These are phyloP conservation scores for Eupithecia centaureata DNA, from an alignment of 2,888 invertebrate genomes.

Conservation along the genomic window DNA sequence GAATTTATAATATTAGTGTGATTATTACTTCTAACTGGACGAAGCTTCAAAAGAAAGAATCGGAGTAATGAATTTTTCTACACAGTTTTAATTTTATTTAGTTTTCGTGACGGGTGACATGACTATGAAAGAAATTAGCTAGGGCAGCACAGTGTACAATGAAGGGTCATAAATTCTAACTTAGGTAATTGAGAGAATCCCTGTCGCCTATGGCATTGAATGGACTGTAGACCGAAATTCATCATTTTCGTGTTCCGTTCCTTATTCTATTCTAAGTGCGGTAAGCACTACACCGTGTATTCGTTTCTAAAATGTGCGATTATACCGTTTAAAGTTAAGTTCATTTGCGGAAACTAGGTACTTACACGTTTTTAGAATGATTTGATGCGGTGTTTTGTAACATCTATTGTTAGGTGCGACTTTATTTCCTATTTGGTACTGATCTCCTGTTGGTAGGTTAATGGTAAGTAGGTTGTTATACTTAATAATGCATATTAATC, in stretches of 20 bases:
- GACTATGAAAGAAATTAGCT: too few species aligned
- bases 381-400: constrained; percentile 14
- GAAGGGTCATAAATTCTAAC: too few species aligned
- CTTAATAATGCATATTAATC: too few species aligned
- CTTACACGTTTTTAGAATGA: constrained; percentile 12
- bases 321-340: constrained; percentile 24
- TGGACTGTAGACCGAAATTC: neutral
- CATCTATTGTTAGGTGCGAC: constrained; percentile 3
- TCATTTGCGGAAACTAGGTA: constrained; percentile 29
- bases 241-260: neutral
- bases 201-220: neutral
- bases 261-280: neutral
- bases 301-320: constrained; percentile 23
- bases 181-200: neutral
- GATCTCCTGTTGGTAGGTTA: too few species aligned
- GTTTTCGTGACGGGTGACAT: too few species aligned
- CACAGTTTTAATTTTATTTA: too few species aligned
- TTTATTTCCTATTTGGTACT: constrained; percentile 1
- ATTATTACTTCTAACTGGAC: too few species aligned
- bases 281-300: neutral
- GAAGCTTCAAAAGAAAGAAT: too few species aligned
- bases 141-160: too few species aligned
- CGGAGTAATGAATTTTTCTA: too few species aligned
- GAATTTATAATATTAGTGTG: too few species aligned
- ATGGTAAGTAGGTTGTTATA: too few species aligned